Base-by-base conservation (phyloP, 2,113 vertebrate genomes). In the Lepus europaeus region DNA sequence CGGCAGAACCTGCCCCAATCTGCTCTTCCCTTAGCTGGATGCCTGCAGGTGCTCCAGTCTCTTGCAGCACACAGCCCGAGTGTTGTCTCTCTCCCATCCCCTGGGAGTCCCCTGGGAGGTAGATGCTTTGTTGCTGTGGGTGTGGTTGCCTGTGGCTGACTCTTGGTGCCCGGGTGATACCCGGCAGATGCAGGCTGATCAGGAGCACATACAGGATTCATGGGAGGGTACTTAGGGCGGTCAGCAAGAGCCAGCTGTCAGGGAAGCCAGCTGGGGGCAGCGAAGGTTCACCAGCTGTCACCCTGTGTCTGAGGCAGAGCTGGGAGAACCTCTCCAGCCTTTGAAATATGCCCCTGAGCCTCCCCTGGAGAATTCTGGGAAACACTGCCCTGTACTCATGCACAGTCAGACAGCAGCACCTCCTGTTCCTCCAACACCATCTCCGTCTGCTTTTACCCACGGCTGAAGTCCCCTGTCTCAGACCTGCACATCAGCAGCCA, bases 11-110 rank as follows among this genome's bases (percentile, higher is more conserved):
- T 7, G 29, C 31, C 19, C 53, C 19, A 9, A 0, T 11, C 10
- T 20, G 0, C 23, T 23, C 12, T 3, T 29, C 45, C 5, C 9
- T 3, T 10, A 36, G 64, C 17, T 22, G 0, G 2, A 17, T 27
- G 4, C 53, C 33, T 10, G 5, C 16, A 17, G 1, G 4, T 29
- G 49, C 61, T 19, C 39, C 27, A 9, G 0, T 20, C 59, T 13
- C 25, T 14, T 16, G 20, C 36, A 51, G 20, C 20, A 8, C 20
- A 1, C 14, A 12, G 0, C 22, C 56, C n/a, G 9, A 11, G 45
- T 9, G 13, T 59, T 20, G 33, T 53, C 27, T 16, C 36, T 69
- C 25, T 33, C 39, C 8, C 0, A 27, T 29, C 29, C 39, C 19
- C 9, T 3, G 5, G 63, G 31, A 59, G 56, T 59, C 56, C 14